phyloP scores from a whole-genome alignment of 2,113 vertebrate genomes.

The Salvelinus fontinalis region DNA sequence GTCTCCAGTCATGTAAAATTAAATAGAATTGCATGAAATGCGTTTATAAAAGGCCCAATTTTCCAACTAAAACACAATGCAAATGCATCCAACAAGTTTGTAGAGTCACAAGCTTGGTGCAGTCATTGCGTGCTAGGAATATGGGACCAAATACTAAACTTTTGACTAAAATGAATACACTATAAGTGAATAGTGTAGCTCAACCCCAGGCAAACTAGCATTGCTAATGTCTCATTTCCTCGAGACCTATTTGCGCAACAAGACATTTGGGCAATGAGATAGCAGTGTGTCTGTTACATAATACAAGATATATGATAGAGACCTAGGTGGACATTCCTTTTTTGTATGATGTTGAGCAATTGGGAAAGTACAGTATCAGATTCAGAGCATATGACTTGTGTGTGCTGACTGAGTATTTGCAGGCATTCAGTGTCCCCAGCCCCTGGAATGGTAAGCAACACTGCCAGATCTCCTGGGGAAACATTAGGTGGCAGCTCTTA shows the following conservation, averaged over 20 bases:
- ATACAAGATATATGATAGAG: slow-evolving; percentile 20
- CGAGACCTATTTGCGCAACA: background rate
- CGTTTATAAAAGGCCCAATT: too few relatives aligned
- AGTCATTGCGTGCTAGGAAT: too few relatives aligned
- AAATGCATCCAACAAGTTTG: too few relatives aligned
- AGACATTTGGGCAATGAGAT: slow-evolving; percentile 24
- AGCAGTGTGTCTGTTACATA: slow-evolving; percentile 38
- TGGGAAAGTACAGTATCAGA: background rate
- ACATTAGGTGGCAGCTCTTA: slow-evolving; percentile 45
- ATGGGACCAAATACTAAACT: too few relatives aligned
- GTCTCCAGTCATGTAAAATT: too few relatives aligned
- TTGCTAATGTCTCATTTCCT: slow-evolving; percentile 58
- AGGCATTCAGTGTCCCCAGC: background rate
- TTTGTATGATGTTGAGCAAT: background rate
- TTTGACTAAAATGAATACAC: too few relatives aligned
- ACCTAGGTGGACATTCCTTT: background rate
- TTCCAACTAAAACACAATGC: too few relatives aligned
- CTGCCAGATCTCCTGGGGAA: background rate
- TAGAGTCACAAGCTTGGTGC: too few relatives aligned
- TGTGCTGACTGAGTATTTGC: background rate
- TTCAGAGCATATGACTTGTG: background rate
- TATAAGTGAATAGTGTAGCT: too few relatives aligned
- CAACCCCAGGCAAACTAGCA: background rate
- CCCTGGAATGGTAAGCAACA: background rate
- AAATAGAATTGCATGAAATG: too few relatives aligned